Evolutionary conservation across 2,888 invertebrate species (phyloP).

Genomic region (Acrocyrtus sp.): DNA sequence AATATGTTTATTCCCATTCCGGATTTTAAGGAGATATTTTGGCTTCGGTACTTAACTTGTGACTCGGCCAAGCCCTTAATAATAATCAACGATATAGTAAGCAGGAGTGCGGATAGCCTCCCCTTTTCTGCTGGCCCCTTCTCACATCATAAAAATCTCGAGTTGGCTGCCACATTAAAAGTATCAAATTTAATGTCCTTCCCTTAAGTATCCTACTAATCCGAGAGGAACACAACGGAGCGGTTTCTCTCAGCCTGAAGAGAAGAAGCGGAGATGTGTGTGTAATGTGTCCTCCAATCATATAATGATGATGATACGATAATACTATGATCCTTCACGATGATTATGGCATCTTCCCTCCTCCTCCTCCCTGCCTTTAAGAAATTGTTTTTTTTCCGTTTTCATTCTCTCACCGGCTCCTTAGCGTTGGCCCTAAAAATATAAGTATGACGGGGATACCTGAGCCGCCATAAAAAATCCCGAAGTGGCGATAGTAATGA

Average conservation of each 20-base stretch:
- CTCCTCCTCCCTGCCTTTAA: neutral
- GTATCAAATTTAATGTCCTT: slow-evolving; percentile 51
- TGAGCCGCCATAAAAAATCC: neutral
- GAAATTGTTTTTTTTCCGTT: neutral
- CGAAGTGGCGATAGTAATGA: neutral
- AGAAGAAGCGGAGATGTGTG: slow-evolving; percentile 23
- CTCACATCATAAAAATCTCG: slow-evolving; percentile 30
- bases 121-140: slow-evolving; percentile 4
- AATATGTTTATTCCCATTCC: no score
- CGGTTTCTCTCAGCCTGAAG: slow-evolving; percentile 14
- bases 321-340: slow-evolving; percentile 14
- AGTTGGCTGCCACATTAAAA: slow-evolving; percentile 47
- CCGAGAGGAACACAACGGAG: slow-evolving; percentile 16
- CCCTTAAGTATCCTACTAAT: slow-evolving; percentile 16
- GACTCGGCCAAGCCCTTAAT: neutral
- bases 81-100: no score
- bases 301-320: slow-evolving; percentile 33
- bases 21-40: no score
- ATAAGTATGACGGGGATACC: neutral
- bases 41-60: no score
- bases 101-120: neutral
- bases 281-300: slow-evolving; percentile 26
- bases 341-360: neutral
- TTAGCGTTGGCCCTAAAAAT: neutral
- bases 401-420: neutral